Conservation (phyloP, 37 sponge, comb jelly and placozoan genomes). For the Hexactinellida sp. region DNA sequence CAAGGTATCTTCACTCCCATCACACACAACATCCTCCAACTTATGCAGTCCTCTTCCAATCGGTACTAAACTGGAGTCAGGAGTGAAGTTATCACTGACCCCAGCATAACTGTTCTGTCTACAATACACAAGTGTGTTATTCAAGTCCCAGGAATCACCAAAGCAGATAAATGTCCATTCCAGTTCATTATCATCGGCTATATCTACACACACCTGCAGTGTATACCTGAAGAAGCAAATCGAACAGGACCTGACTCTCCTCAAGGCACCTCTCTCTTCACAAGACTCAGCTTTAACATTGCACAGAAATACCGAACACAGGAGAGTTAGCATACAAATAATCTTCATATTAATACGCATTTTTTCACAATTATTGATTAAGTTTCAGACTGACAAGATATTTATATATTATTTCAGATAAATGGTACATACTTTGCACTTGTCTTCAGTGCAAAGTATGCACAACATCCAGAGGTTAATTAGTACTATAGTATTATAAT, state of each 20-base stretch:
- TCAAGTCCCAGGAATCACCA: neutral
- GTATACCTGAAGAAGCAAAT: neutral
- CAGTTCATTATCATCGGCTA: neutral
- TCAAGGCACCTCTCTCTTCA: neutral
- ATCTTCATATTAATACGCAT: too few species aligned
- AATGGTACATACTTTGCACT: too few species aligned
- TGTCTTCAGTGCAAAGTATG: too few species aligned
- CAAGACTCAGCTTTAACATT: neutral
- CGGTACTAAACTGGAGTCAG: neutral
- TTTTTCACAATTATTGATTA: too few species aligned
- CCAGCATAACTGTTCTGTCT: neutral
- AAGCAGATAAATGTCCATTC: neutral
- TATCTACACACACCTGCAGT: neutral
- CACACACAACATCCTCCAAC: neutral
- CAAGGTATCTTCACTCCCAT: neutral
- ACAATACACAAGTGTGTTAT: neutral
- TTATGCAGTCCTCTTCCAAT: neutral
- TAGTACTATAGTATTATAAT: too few species aligned
- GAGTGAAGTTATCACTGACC: neutral
- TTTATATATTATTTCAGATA: too few species aligned
- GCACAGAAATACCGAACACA: too few species aligned
- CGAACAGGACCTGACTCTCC: neutral
- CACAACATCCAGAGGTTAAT: too few species aligned
- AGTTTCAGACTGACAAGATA: too few species aligned
- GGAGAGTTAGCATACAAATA: too few species aligned